Evolutionary conservation across 2,888 invertebrate species (phyloP).

Genomic region (Cloeon dipterum): DNA sequence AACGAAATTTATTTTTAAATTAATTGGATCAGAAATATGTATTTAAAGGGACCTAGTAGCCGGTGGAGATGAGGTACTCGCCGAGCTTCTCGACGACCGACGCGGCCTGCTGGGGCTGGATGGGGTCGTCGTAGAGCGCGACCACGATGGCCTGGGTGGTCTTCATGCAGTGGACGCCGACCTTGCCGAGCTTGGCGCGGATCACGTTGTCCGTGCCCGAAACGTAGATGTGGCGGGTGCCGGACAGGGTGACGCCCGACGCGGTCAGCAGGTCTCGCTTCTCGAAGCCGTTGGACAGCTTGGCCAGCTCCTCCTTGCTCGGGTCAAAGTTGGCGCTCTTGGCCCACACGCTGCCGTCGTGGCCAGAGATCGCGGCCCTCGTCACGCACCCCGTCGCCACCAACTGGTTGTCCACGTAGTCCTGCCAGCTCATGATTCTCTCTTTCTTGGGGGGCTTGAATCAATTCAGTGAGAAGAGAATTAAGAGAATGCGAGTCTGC

Average conservation of each 20-base stretch:
- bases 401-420: constrained; percentile 93
- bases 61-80: constrained; percentile 90
- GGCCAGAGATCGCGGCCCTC: constrained; percentile 86
- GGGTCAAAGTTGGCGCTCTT: constrained; percentile 83
- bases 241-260: constrained; percentile 77
- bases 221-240: constrained; percentile 83
- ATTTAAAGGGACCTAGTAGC: too few relatives aligned
- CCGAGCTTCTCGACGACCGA: constrained; percentile 93
- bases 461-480: constrained; percentile 3
- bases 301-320: constrained; percentile 75
- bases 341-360: constrained; percentile 88
- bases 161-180: constrained; percentile 91
- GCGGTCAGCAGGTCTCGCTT: constrained; percentile 75
- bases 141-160: constrained; percentile 87
- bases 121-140: constrained; percentile 86
- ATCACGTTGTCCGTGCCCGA: constrained; percentile 85
- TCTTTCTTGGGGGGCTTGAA: constrained; percentile 1
- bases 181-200: constrained; percentile 81
- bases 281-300: constrained; percentile 75
- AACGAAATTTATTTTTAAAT: too few relatives aligned
- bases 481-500: too few relatives aligned
- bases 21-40: too few relatives aligned
- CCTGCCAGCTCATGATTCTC: constrained; percentile 91
- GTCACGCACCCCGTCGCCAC: constrained; percentile 85
- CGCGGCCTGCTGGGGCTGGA: constrained; percentile 90